Conservation (phyloP, 2,113 vertebrate genomes). For the Tragelaphus imberbis region DNA sequence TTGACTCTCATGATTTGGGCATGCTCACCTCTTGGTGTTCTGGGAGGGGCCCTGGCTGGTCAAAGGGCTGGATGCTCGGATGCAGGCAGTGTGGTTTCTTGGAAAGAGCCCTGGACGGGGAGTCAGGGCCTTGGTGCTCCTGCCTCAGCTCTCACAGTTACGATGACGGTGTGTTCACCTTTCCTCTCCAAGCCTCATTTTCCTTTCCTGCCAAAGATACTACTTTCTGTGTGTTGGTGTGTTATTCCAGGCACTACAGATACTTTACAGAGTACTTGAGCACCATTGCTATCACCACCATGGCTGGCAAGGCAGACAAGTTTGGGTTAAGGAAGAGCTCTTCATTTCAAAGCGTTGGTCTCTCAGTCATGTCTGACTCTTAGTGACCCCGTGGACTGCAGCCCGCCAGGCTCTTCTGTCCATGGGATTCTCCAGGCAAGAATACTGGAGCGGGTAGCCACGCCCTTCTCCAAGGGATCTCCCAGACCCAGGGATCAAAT, state of each 20-base stretch:
- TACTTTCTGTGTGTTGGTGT: accelerated
- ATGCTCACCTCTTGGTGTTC: neutral
- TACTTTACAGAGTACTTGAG: accelerated
- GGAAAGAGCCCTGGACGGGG: neutral
- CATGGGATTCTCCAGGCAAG: neutral
- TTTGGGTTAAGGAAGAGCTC: neutral
- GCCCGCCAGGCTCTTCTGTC: neutral
- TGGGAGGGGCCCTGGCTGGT: neutral
- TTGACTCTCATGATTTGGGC: accelerated
- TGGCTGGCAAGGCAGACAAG: accelerated
- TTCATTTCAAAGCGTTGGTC: neutral
- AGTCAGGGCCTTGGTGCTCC: accelerated
- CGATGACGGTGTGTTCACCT: accelerated
- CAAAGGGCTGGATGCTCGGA: accelerated
- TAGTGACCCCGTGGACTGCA: neutral
- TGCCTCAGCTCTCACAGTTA: neutral
- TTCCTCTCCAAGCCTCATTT: neutral
- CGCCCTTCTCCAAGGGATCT: neutral
- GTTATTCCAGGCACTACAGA: neutral
- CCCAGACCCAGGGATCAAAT: neutral
- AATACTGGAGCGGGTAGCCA: neutral
- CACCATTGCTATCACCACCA: accelerated
- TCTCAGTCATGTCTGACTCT: neutral
- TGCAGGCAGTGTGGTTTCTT: neutral
- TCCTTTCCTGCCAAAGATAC: neutral